Evolutionary conservation across 2,888 invertebrate genomes (phyloP).

Genomic region (Tipula helvola): DNA sequence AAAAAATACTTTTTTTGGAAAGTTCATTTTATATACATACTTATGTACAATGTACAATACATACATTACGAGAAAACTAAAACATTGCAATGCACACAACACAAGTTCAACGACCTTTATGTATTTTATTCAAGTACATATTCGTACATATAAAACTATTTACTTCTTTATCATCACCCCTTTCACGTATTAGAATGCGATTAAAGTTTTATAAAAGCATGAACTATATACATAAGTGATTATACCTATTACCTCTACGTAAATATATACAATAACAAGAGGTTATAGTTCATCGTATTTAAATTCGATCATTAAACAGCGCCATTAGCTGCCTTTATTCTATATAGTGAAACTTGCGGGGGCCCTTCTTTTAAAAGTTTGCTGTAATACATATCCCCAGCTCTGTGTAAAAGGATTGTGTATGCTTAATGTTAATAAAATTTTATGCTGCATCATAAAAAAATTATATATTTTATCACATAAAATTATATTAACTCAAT

Average conservation of each 20-base stretch:
- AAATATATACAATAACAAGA: neutral
- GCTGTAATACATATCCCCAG: neutral
- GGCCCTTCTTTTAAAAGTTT: neutral
- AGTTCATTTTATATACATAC: neutral
- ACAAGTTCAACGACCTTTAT: neutral
- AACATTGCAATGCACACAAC: neutral
- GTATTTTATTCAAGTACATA: neutral
- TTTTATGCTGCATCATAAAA: neutral
- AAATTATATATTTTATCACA: neutral
- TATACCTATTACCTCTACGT: neutral
- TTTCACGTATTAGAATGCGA: neutral
- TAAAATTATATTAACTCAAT: neutral
- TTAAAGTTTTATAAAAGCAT: neutral
- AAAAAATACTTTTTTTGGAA: neutral
- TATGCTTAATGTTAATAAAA: neutral
- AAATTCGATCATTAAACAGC: neutral
- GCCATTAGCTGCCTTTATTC: neutral
- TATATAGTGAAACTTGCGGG: neutral
- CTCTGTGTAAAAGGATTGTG: neutral
- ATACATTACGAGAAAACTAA: neutral
- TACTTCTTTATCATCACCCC: constrained; percentile 4
- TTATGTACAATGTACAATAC: neutral
- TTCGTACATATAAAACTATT: neutral
- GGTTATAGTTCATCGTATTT: neutral
- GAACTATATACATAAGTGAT: neutral